phyloP scores from a whole-genome alignment of 2,888 invertebrate genomes.

The Mantis religiosa region DNA sequence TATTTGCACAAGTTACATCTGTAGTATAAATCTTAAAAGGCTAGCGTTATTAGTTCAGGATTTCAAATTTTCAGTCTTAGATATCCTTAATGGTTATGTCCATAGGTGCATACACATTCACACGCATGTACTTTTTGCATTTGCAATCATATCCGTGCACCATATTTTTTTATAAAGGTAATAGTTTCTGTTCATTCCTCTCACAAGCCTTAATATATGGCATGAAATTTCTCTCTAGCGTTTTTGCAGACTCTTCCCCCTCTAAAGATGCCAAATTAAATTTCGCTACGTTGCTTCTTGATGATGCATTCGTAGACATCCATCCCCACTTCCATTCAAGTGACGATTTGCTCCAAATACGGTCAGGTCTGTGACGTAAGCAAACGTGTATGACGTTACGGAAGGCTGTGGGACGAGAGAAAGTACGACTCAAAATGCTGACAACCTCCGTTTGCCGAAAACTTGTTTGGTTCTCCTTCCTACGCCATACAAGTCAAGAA shows the following conservation, averaged over 20 bases:
- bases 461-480: neutral
- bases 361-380: neutral
- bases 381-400: neutral
- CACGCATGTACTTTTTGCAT: too few relatives aligned
- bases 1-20: too few relatives aligned
- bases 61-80: too few relatives aligned
- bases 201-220: too few relatives aligned
- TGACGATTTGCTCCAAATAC: conserved; percentile 2
- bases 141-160: neutral
- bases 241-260: too few relatives aligned
- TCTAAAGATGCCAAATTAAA: neutral
- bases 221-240: too few relatives aligned
- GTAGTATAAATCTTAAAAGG: too few relatives aligned
- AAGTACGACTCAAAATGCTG: neutral
- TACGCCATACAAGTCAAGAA: neutral
- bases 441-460: neutral
- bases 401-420: neutral
- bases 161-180: neutral
- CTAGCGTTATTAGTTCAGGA: too few relatives aligned
- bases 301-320: neutral
- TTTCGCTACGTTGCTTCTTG: neutral
- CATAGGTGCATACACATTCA: too few relatives aligned
- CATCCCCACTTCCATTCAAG: neutral
- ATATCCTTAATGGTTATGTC: too few relatives aligned
- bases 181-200: neutral